Conservation (phyloP, 2,113 vertebrate genomes). For the Zapornia atra region DNA sequence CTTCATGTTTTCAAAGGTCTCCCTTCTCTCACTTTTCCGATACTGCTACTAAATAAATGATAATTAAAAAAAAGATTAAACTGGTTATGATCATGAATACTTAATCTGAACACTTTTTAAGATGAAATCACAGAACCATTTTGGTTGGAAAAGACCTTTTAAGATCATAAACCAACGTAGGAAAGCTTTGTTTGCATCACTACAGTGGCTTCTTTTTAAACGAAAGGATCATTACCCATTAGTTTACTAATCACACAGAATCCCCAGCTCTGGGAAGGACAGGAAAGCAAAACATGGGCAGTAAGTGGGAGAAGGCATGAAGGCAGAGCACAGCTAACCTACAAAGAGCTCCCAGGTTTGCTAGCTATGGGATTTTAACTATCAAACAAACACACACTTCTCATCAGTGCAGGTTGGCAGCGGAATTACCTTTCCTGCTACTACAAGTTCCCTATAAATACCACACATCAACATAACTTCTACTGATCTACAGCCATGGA, state of each 20-base stretch:
- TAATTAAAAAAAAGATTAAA: not conserved
- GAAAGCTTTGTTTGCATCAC: not conserved
- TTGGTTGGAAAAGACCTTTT: no score
- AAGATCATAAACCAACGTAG: not conserved
- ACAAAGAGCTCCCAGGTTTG: not conserved
- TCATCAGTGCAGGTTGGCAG: constrained; percentile 28
- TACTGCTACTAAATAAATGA: not conserved
- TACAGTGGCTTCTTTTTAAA: not conserved
- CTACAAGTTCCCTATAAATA: constrained; percentile 7
- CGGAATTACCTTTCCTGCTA: constrained; percentile 9
- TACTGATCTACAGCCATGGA: not conserved
- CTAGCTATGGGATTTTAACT: constrained; percentile 7
- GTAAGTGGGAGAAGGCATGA: not conserved
- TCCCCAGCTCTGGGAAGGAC: not conserved
- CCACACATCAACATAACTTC: not conserved
- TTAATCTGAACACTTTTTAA: not conserved
- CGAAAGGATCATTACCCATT: not conserved
- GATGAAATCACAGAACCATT: not conserved
- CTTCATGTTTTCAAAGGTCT: not conserved
- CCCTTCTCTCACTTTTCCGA: not conserved
- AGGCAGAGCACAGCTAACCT: constrained; percentile 11
- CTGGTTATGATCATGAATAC: not conserved
- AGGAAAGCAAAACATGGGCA: not conserved
- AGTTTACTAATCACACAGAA: not conserved
- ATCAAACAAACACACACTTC: constrained; percentile 10